Evolutionary conservation across 1,140 invertebrate species (phyloP).

Genomic region (Bombyx mandarina): DNA sequence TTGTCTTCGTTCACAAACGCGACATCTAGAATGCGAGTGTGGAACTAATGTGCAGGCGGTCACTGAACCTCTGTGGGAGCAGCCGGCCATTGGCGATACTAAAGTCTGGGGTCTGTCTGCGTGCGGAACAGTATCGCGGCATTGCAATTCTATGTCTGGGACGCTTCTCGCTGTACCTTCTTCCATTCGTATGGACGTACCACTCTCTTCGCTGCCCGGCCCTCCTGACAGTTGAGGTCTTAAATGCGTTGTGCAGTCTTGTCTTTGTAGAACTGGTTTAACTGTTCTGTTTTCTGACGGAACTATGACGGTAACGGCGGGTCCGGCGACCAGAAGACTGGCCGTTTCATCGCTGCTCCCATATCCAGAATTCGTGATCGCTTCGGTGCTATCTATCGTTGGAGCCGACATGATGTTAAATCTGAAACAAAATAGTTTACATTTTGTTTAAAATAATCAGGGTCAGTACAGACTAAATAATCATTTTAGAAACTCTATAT

Average conservation of each 20-base stretch:
- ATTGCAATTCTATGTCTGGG: constrained; percentile 90
- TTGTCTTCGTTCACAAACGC: constrained; percentile 80
- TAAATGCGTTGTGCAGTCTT: constrained; percentile 84
- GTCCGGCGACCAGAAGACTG: constrained; percentile 76
- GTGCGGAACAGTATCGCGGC: constrained; percentile 60
- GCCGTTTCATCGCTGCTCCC: constrained; percentile 85
- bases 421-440: constrained; percentile 48
- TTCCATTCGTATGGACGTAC: constrained; percentile 71
- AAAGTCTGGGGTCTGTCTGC: constrained; percentile 67
- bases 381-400: constrained; percentile 67
- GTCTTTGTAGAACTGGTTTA: constrained; percentile 86
- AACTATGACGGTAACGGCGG: constrained; percentile 64
- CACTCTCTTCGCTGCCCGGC: constrained; percentile 84
- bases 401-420: constrained; percentile 50
- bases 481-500: neutral
- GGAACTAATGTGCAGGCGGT: constrained; percentile 74
- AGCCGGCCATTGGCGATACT: constrained; percentile 70
- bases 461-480: neutral
- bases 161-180: constrained; percentile 85
- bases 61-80: constrained; percentile 70
- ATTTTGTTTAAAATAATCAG: constrained; percentile 2
- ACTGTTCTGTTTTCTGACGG: constrained; percentile 57
- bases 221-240: constrained; percentile 81
- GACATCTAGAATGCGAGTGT: constrained; percentile 73
- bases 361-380: constrained; percentile 75